Base-by-base conservation (phyloP, 37 sponge, comb jelly and placozoan genomes). In the Geodia barretti region DNA sequence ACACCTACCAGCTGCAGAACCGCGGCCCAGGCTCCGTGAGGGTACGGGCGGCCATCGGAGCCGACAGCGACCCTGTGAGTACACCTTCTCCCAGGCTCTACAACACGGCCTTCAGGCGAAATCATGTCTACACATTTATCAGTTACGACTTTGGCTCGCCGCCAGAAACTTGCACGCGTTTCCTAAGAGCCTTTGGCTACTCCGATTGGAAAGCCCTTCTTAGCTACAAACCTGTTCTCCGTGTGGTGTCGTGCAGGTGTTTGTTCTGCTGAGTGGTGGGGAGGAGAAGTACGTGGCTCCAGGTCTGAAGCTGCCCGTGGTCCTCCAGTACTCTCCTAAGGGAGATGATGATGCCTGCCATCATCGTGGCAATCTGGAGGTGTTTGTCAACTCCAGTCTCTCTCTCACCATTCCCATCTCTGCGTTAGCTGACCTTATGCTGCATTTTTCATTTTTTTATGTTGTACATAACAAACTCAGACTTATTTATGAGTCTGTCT, bases 221-320 rank as follows among this genome's bases (percentile, higher is more conserved):
- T n/a, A n/a, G n/a, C n/a, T n/a, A n/a, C n/a, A n/a, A n/a, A n/a
- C n/a, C n/a, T n/a, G n/a, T n/a, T n/a, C n/a, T n/a, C n/a, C n/a
- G n/a, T n/a, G n/a, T n/a, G n/a, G n/a, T n/a, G n/a, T 62, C 62
- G 1, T 69, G 67, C 72, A 87, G 88, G 82, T 61, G 1, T 87
- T 87, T n/a, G 24, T 39, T 39, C 41, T 87, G 37, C 39, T 61
- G 35, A 59, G 40, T 39, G 77, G 86, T 4, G 41, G 28, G 1
- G 71, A 68, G 28, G 88, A 81, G 37, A 20, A 62, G 0, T 63
- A 34, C 33, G 2, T 87, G 28, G 82, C 88, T 41, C 61, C 82
- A 42, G 88, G 88, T 17, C 80, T 87, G 25, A 74, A 69, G 25
- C 39, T 76, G 39, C 76, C 88, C 24, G 88, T 87, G n/a, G 71